These are phyloP conservation scores for Neotoma lepida DNA, from an alignment of 2,113 vertebrate species.

Conservation along the genomic window DNA sequence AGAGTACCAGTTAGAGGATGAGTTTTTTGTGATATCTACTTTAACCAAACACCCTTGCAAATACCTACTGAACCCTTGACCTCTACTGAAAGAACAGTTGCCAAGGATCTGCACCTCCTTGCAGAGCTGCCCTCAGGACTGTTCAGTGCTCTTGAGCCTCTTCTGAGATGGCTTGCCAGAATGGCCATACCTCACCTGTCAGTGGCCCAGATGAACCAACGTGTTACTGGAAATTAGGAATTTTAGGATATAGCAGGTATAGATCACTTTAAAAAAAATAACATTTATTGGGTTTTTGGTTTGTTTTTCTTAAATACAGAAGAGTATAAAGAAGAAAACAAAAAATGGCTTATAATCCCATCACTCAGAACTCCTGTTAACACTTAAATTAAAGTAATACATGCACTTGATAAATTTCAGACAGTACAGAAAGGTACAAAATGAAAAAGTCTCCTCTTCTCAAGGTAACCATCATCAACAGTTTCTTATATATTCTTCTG, in stretches of 20 bases:
- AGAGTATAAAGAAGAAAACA: conserved; percentile 81
- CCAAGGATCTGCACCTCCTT: neutral
- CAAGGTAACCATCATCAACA: conserved; percentile 74
- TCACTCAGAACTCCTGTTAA: conserved; percentile 79
- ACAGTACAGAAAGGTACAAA: conserved; percentile 81
- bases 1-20: neutral
- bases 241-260: conserved; percentile 46
- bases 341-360: conserved; percentile 78
- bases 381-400: conserved; percentile 79
- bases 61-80: neutral
- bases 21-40: neutral
- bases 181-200: neutral
- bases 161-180: neutral
- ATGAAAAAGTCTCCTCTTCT: conserved; percentile 80
- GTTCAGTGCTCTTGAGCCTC: neutral
- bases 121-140: neutral
- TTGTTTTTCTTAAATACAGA: conserved; percentile 82
- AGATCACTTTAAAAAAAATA: conserved; percentile 76
- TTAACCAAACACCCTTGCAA: neutral
- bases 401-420: conserved; percentile 78
- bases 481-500: conserved; percentile 76
- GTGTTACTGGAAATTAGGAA: conserved; percentile 47
- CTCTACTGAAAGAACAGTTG: neutral
- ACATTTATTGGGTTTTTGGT: conserved; percentile 80
- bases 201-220: conserved; percentile 13